These are phyloP conservation scores for Apostichopus parvimensis DNA, from an alignment of 35 echinoderm and acorn worm species.

Conservation along the genomic window DNA sequence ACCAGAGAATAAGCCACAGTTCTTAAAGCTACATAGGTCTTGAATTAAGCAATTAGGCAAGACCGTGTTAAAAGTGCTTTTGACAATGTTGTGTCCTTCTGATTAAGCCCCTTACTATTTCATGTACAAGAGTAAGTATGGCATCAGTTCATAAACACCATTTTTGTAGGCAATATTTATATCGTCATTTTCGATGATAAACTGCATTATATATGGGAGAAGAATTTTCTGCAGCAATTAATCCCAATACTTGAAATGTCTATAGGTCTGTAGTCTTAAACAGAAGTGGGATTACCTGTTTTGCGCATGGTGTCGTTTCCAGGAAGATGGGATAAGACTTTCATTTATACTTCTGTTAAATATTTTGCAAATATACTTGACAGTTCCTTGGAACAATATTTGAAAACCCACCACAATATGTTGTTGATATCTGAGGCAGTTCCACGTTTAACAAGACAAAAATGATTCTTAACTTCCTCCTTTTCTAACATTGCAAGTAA, in stretches of 20 bases:
- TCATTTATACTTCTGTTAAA: constrained; percentile 12
- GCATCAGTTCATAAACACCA: background rate
- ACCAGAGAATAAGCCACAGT: too few relatives aligned
- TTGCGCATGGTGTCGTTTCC: constrained; percentile 9
- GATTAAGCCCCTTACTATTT: constrained; percentile 3
- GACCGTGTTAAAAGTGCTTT: too few relatives aligned
- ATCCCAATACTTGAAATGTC: background rate
- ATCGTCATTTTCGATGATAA: background rate
- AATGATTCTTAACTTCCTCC: background rate
- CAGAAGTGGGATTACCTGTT: background rate
- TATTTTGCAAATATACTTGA: constrained; percentile 25
- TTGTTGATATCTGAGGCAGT: background rate
- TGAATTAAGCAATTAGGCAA: background rate
- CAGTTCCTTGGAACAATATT: background rate
- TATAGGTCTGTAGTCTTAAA: background rate
- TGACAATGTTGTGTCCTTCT: constrained; percentile 4
- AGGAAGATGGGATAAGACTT: background rate
- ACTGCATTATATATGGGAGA: background rate
- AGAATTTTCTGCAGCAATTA: background rate
- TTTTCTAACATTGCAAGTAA: background rate
- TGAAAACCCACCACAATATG: background rate
- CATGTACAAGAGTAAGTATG: constrained; percentile 2
- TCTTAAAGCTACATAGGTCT: too few relatives aligned
- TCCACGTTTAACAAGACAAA: constrained; percentile 22
- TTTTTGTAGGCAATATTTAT: constrained; percentile 4